Base-by-base conservation (phyloP, 2,888 invertebrate species). In the Diaprepes abbreviatus region DNA sequence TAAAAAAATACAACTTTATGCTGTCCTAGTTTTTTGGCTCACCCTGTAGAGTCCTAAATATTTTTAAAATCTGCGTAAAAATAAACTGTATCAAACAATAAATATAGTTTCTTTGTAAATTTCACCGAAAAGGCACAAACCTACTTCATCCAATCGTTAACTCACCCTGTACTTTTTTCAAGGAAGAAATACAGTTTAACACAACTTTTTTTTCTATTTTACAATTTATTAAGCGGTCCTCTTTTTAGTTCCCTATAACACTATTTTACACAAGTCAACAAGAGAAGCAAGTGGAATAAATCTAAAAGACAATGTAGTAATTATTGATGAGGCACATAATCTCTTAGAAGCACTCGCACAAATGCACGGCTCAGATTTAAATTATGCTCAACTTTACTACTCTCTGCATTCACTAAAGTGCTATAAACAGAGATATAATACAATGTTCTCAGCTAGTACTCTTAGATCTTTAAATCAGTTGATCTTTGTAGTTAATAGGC, bases 301-400 rank as follows among this genome's bases (percentile, higher is more conserved):
- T 62, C 81, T 94, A 17, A 89, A 90, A 77, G 89, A 91, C 75
- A 93, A 93, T 79, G 65, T 78, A 16, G 86, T 99, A 0, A 93
- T 99, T 69, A 88, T 95, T 14, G 99, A 99, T 81, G 99, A 99
- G 84, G 98, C 98, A 0, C 99, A 99, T 79, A 99, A 98, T 83
- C 87, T 99, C 1, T 85, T 97, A 7, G 95, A 97, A 71, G 94
- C 97, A 0, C 89, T 98, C 74, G 92, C 93, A 71, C 92, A 91
- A 78, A 93, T 97, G 77, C 91, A 98, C 80, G 93, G 94, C 70
- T 89, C 91, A 0, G 91, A 92, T 38, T 85, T 97, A 10, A 89
- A 86, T 0, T 87, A 88, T 0, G 85, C 86, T 74, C 93, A 95
- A 81, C 79, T 94, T 57, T 83, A 87, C 12, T 85, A 89, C 52